These are phyloP conservation scores for Synanthedon formicaeformis DNA, from an alignment of 2,888 invertebrate genomes.

Conservation along the genomic window DNA sequence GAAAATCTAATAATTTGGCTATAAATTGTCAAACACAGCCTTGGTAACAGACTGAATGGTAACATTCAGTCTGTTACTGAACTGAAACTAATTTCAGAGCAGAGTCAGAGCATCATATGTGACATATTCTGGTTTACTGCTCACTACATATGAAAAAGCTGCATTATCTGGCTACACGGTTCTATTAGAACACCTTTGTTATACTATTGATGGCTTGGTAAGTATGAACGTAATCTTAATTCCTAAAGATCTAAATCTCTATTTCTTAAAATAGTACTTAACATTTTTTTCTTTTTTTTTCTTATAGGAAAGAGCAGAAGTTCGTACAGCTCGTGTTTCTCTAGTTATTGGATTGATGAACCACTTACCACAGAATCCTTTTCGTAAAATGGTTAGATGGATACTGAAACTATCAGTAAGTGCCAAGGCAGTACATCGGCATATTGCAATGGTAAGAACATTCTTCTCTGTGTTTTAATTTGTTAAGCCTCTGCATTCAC, in stretches of 20 bases:
- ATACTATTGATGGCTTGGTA: conserved; percentile 48
- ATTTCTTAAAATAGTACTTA: neutral
- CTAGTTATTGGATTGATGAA: conserved; percentile 54
- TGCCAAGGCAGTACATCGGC: conserved; percentile 40
- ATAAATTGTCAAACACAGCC: too few species aligned
- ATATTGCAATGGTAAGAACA: conserved; percentile 46
- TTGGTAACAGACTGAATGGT: too few species aligned
- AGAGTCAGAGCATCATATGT: conserved; percentile 51
- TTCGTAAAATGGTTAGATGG: conserved; percentile 43
- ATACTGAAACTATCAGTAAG: conserved; percentile 43
- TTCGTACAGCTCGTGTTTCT: conserved; percentile 39
- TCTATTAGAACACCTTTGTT: conserved; percentile 52
- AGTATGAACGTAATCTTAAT: conserved; percentile 9
- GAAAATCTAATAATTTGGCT: too few species aligned
- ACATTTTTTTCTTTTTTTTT: neutral
- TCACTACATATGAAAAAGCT: conserved; percentile 42
- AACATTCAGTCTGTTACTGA: neutral
- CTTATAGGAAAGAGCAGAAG: conserved; percentile 48
- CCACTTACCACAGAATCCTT: conserved; percentile 38
- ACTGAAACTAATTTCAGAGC: conserved; percentile 29
- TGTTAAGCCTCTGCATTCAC: too few species aligned
- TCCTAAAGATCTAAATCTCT: too few species aligned
- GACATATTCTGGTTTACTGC: conserved; percentile 45
- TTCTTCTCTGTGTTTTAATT: too few species aligned
- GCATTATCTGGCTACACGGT: conserved; percentile 38